These are phyloP conservation scores for Notiomystis cincta DNA, from an alignment of 2,113 vertebrate species.

Conservation along the genomic window DNA sequence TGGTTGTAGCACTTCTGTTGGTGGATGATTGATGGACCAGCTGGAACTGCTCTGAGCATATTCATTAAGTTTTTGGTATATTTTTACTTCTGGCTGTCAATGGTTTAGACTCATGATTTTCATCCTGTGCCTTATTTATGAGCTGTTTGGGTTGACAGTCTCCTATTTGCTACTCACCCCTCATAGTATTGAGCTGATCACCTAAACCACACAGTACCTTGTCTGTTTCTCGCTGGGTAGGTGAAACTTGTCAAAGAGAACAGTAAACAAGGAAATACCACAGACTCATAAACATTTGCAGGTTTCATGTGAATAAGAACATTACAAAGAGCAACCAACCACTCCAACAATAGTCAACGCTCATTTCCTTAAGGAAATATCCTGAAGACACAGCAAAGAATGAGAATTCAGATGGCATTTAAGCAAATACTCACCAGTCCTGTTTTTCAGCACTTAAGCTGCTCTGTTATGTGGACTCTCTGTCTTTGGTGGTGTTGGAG, in stretches of 20 bases:
- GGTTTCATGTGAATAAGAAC: background rate
- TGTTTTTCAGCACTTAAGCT: background rate
- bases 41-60: background rate
- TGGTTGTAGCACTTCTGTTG: background rate
- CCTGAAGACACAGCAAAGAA: background rate
- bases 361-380: background rate
- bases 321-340: slow-evolving; percentile 2
- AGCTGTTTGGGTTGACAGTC: slow-evolving; percentile 32
- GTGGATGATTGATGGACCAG: slow-evolving; percentile 8
- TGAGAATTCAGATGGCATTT: background rate
- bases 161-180: background rate
- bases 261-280: slow-evolving; percentile 25
- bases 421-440: background rate
- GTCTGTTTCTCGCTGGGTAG: slow-evolving; percentile 4
- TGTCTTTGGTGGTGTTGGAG: background rate
- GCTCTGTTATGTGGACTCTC: background rate
- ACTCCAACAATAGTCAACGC: background rate
- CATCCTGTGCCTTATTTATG: slow-evolving; percentile 33
- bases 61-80: background rate
- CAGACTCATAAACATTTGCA: background rate
- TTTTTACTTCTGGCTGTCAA: slow-evolving; percentile 15
- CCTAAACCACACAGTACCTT: slow-evolving; percentile 14
- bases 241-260: slow-evolving; percentile 27
- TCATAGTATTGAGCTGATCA: background rate
- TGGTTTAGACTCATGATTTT: slow-evolving; percentile 21